Evolutionary conservation across 2,797 vertebrate species (phyloP).

Genomic region (Ctenopoma kingsleyae): DNA sequence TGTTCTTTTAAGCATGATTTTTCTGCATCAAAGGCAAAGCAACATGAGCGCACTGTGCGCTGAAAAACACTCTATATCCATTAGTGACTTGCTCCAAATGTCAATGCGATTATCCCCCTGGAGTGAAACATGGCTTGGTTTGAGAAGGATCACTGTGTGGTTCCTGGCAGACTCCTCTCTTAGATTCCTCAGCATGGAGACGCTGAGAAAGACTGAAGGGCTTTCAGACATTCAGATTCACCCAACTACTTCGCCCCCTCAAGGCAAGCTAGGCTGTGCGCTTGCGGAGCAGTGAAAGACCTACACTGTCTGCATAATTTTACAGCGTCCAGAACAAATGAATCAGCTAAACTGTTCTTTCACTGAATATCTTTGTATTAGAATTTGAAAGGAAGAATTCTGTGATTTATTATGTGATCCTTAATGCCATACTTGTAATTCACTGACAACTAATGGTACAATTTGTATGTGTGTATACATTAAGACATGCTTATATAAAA

Average conservation of each 20-base stretch:
- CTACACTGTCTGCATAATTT: conserved; percentile 46
- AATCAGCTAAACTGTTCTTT: conserved; percentile 48
- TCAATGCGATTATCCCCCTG: conserved; percentile 16
- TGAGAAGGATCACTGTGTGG: conserved; percentile 46
- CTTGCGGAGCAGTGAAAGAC: conserved; percentile 54
- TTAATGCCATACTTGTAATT: background rate
- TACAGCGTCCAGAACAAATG: conserved; percentile 40
- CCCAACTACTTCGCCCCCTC: conserved; percentile 37
- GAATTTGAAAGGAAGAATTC: conserved; percentile 16
- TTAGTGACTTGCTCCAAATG: conserved; percentile 2
- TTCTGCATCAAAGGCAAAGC: background rate
- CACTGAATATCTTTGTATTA: conserved; percentile 30
- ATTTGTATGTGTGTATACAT: conserved; percentile 1
- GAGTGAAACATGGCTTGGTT: conserved; percentile 24
- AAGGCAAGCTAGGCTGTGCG: conserved; percentile 12
- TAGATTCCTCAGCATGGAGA: conserved; percentile 50
- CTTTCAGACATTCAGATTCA: conserved; percentile 58
- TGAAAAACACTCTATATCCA: background rate
- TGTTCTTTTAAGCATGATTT: background rate
- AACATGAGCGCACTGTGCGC: background rate
- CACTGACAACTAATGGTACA: conserved; percentile 2
- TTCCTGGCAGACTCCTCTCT: conserved; percentile 52
- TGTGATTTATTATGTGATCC: conserved; percentile 43
- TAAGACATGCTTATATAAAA: background rate
- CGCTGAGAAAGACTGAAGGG: conserved; percentile 36